Evolutionary conservation across 1,140 invertebrate species (phyloP).

Genomic region (Trachymyrmex cornetzi): DNA sequence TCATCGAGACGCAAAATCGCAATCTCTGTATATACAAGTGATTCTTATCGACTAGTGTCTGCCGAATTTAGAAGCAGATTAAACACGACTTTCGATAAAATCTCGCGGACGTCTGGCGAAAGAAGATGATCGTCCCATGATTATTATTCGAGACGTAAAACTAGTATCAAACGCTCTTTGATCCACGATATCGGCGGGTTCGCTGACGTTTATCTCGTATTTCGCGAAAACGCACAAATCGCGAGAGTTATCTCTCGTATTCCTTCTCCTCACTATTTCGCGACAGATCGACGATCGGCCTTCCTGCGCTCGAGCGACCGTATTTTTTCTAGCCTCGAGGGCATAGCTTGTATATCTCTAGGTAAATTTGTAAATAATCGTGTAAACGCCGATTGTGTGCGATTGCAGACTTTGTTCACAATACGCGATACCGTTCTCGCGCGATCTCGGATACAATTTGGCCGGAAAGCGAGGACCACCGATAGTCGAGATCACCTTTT

Average conservation of each 20-base stretch:
- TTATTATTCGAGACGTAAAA: background rate
- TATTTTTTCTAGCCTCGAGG: conserved; percentile 70
- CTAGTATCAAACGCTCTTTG: conserved; percentile 7
- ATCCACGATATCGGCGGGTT: background rate
- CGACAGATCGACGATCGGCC: conserved; percentile 20
- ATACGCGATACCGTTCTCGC: conserved; percentile 35
- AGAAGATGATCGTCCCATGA: background rate
- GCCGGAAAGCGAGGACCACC: background rate
- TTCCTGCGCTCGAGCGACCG: conserved; percentile 71
- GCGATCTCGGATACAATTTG: conserved; percentile 33
- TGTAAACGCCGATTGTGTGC: conserved; percentile 39
- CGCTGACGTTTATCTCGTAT: conserved; percentile 2
- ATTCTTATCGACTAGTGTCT: conserved; percentile 24
- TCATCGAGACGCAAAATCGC: conserved; percentile 32
- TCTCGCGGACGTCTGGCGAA: background rate
- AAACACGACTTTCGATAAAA: background rate
- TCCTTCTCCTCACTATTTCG: background rate
- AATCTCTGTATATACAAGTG: background rate
- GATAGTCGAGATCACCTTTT: background rate
- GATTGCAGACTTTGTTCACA: conserved; percentile 21
- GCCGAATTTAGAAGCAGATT: conserved; percentile 3
- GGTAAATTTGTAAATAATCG: conserved; percentile 74
- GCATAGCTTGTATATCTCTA: conserved; percentile 72
- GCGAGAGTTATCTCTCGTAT: conserved; percentile 15
- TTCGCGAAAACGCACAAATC: conserved; percentile 14